Evolutionary conservation across 1,140 invertebrate species (phyloP), one percentile per base, ranked within the genome.

Genomic region (Anastrepha obliqua): DNA sequence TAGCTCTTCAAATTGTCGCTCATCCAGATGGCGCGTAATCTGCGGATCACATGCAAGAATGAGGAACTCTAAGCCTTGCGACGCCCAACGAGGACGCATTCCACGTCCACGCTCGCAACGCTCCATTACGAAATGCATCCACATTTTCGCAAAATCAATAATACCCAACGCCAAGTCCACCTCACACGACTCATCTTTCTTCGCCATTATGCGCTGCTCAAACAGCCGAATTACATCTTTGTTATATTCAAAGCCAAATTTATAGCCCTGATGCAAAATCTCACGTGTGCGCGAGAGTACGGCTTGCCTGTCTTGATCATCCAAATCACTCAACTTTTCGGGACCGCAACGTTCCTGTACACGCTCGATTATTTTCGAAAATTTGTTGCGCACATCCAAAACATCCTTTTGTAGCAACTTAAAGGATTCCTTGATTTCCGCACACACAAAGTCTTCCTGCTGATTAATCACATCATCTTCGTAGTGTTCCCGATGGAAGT

Each of bases 231-330:
- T 96, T 85, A 97, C 94, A 92, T 98, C 97, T 93, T 96, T 97
- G 90, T 98, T 96, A 91, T 98, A 98, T 95, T 97, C 97, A 93
- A 98, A 98, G 2, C 97, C 97, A 93, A 98, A 97, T 92, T 96
- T 97, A 93, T 96, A 98, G 85, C 96, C 96, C 91, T 98, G 97
- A 93, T 98, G 96, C 64, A 98, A 94, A 58, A 98, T 96, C 91
- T 98, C 97, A 0, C 97, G 94, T 11, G 96, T 96, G 64, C 97
- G 93, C 0, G 95, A 95, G 0, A 93, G 55, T n/a, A 93, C 91
- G 20, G 93, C 90, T 87, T 89, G 89, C 44, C 94, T 94, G 87
- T 96, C 95, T 86, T 93, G 93, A 20, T 88, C 88, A 85, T 95
- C 95, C 87, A 95, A 90, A 47, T 95, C 94, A 0, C 87, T 89